Conservation (phyloP, 92 coral and sea anemone species). For the Bergia sp. region DNA sequence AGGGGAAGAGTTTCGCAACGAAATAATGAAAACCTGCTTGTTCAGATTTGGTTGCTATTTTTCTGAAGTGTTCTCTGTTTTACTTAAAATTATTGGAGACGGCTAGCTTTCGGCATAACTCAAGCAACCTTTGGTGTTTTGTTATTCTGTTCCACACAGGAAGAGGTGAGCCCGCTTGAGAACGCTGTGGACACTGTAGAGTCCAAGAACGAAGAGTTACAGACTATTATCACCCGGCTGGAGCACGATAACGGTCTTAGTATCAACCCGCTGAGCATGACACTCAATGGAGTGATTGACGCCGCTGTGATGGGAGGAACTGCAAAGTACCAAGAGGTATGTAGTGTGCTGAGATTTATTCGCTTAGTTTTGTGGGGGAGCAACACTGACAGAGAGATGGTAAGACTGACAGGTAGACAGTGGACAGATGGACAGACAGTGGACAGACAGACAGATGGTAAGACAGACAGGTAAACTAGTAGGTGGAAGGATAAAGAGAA, state of each 20-base stretch:
- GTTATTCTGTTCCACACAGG: conserved; percentile 51
- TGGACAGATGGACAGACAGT: too few relatives aligned
- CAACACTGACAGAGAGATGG: not conserved
- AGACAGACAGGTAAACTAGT: too few relatives aligned
- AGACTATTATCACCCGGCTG: conserved; percentile 71
- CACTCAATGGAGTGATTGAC: conserved; percentile 93
- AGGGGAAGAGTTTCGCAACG: too few relatives aligned
- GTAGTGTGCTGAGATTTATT: not conserved
- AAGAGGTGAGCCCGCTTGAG: conserved; percentile 87
- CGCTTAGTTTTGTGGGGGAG: not conserved
- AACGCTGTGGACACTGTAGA: conserved; percentile 96
- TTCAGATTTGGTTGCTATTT: too few relatives aligned
- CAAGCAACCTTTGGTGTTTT: not conserved
- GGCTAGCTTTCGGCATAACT: not conserved
- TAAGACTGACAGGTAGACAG: too few relatives aligned
- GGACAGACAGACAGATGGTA: too few relatives aligned
- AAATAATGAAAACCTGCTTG: too few relatives aligned
- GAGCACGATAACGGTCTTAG: conserved; percentile 66
- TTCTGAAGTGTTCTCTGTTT: too few relatives aligned
- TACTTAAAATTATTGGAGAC: too few relatives aligned
- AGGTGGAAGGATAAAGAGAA: too few relatives aligned
- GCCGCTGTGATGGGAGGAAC: conserved; percentile 99
- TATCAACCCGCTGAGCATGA: conserved; percentile 94
- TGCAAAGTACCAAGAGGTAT: conserved; percentile 83
- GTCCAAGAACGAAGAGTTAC: conserved; percentile 85